Percentiles rank a stretch among this genome's conserved stretches.
phyloP scores from a whole-genome alignment of 1,140 invertebrate species.

The Himalopsyche phryganea region DNA sequence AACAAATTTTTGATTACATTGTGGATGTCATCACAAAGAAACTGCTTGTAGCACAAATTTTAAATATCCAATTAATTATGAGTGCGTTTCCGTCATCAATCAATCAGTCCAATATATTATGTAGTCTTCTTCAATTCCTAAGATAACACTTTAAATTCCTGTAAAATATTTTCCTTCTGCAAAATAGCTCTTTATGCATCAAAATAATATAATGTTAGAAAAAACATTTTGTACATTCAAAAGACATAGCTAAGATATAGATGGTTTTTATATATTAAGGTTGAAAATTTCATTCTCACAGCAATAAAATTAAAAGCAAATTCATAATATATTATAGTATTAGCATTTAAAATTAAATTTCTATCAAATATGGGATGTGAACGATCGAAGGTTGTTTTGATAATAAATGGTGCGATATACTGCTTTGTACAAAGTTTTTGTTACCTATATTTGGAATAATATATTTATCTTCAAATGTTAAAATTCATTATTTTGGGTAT shows the following conservation, averaged over 20 bases:
- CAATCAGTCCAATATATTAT: neutral
- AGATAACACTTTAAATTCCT: neutral
- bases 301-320: constrained; percentile 31
- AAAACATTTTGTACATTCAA: constrained; percentile 15
- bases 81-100: no score
- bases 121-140: neutral
- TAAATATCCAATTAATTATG: no score
- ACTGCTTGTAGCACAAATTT: no score
- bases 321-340: constrained; percentile 28
- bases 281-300: constrained; percentile 30
- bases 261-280: constrained; percentile 12
- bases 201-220: constrained; percentile 8
- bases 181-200: neutral
- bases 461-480: neutral
- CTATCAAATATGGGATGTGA: constrained; percentile 24
- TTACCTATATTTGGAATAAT: constrained; percentile 23
- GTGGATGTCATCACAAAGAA: no score
- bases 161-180: constrained; percentile 1
- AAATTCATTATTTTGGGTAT: neutral
- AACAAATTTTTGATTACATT: no score
- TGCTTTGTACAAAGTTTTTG: constrained; percentile 30
- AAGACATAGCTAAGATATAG: constrained; percentile 7
- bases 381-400: constrained; percentile 26
- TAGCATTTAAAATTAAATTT: constrained; percentile 21
- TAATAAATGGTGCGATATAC: constrained; percentile 29